These are phyloP conservation scores for Diorhabda sublineata DNA, from an alignment of 1,140 invertebrate species.

Conservation along the genomic window DNA sequence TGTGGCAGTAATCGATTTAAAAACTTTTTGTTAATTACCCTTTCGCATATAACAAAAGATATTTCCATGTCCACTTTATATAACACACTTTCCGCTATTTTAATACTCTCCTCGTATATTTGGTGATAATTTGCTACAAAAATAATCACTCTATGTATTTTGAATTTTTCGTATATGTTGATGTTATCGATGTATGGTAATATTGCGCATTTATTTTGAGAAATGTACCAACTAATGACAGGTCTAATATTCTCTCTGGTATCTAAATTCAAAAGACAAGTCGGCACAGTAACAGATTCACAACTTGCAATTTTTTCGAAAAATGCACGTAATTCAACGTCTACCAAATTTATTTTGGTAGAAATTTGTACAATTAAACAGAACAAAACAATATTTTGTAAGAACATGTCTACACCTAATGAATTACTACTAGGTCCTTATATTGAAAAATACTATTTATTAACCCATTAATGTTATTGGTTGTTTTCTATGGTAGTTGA, in stretches of 20 bases:
- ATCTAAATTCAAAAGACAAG: neutral
- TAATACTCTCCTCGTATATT: neutral
- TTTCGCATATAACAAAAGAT: neutral
- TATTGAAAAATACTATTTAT: neutral
- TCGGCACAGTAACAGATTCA: neutral
- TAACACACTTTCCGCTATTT: neutral
- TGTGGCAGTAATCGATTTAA: neutral
- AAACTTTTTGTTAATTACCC: neutral
- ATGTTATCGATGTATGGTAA: neutral
- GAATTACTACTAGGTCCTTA: neutral
- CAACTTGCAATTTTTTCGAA: neutral
- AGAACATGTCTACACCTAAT: neutral
- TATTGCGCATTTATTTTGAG: neutral
- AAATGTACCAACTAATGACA: neutral
- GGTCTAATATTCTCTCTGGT: neutral
- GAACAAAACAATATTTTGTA: neutral
- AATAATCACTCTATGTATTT: neutral
- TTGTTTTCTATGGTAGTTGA: neutral
- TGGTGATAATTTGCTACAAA: neutral
- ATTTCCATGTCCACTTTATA: neutral
- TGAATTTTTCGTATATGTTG: neutral
- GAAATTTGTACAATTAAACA: neutral
- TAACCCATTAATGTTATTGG: neutral
- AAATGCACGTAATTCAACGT: neutral
- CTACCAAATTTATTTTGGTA: neutral